phyloP scores from a whole-genome alignment of 1,140 invertebrate genomes.

The Hycleus phaleratus region DNA sequence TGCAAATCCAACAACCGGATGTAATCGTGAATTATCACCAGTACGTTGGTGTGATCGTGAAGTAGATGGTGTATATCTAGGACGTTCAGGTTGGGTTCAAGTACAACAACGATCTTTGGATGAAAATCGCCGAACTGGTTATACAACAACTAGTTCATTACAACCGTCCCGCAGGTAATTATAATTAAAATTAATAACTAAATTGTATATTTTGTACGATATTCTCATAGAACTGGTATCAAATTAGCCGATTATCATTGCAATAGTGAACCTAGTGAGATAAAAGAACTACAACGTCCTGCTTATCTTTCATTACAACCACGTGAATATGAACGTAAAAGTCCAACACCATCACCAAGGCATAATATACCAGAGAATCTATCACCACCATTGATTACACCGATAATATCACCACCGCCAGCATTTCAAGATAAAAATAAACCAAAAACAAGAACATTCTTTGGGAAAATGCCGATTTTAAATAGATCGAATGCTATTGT shows the following conservation, averaged over 20 bases:
- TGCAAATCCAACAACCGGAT: constrained; percentile 34
- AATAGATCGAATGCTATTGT: constrained; percentile 50
- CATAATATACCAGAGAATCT: constrained; percentile 42
- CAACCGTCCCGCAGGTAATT: constrained; percentile 28
- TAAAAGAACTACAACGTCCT: constrained; percentile 27
- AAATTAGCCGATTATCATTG: constrained; percentile 51
- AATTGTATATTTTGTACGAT: no score
- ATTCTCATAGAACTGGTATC: constrained; percentile 38
- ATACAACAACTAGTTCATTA: constrained; percentile 38
- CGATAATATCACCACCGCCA: constrained; percentile 54
- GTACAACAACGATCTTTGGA: constrained; percentile 51
- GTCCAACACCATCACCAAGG: constrained; percentile 41
- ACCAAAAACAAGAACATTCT: constrained; percentile 32
- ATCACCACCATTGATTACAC: constrained; percentile 49
- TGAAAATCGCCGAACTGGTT: constrained; percentile 41
- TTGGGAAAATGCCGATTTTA: constrained; percentile 45
- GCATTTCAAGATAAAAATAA: constrained; percentile 49
- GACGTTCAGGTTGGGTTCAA: constrained; percentile 52
- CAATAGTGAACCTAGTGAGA: constrained; percentile 45
- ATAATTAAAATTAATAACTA: no score
- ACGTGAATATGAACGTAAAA: constrained; percentile 38
- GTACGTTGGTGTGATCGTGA: constrained; percentile 54
- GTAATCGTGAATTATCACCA: constrained; percentile 48
- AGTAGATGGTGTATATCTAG: constrained; percentile 51
- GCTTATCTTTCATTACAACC: constrained; percentile 27